Percentiles rank a stretch among this genome's conserved stretches.
Conservation (phyloP, 2,113 vertebrate genomes). For the Clarias batrachus region DNA sequence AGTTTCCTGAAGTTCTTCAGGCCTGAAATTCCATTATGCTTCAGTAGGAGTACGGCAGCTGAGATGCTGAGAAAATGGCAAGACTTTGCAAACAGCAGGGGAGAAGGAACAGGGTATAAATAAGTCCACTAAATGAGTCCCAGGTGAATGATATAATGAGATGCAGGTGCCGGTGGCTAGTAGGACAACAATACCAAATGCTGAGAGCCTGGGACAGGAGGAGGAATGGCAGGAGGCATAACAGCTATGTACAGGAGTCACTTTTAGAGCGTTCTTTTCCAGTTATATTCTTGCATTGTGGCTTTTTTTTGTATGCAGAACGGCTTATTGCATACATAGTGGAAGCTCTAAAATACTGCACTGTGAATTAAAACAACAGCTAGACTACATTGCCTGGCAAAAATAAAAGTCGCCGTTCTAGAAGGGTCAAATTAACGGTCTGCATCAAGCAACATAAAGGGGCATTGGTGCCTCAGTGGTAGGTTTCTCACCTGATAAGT, state of each 20-base stretch:
- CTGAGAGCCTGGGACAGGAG: slow-evolving; percentile 22
- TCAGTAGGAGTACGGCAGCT: slow-evolving; percentile 34
- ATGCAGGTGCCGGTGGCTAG: slow-evolving; percentile 34
- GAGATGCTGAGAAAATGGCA: slow-evolving; percentile 34
- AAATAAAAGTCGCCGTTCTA: too few relatives aligned
- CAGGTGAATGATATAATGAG: slow-evolving; percentile 29
- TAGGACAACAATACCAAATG: slow-evolving; percentile 23
- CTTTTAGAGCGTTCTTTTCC: neutral
- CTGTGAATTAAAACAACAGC: neutral
- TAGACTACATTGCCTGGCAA: neutral
- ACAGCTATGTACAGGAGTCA: slow-evolving; percentile 18
- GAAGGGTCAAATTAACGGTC: too few relatives aligned
- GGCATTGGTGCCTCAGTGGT: too few relatives aligned
- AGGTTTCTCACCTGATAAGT: too few relatives aligned
- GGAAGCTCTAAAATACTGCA: neutral
- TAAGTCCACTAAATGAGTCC: slow-evolving; percentile 32
- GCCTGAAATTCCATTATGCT: slow-evolving; percentile 20
- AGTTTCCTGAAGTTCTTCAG: slow-evolving; percentile 19
- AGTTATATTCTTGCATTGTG: neutral
- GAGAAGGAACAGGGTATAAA: slow-evolving; percentile 26
- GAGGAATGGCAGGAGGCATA: slow-evolving; percentile 15
- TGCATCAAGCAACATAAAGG: too few relatives aligned
- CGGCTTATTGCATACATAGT: neutral
- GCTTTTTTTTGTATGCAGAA: slow-evolving; percentile 1
- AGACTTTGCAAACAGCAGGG: slow-evolving; percentile 28